Percentiles rank a stretch among this genome's conserved stretches.
These are phyloP conservation scores for Hyperoplus immaculatus DNA, from an alignment of 2,797 vertebrate species.

Conservation along the genomic window DNA sequence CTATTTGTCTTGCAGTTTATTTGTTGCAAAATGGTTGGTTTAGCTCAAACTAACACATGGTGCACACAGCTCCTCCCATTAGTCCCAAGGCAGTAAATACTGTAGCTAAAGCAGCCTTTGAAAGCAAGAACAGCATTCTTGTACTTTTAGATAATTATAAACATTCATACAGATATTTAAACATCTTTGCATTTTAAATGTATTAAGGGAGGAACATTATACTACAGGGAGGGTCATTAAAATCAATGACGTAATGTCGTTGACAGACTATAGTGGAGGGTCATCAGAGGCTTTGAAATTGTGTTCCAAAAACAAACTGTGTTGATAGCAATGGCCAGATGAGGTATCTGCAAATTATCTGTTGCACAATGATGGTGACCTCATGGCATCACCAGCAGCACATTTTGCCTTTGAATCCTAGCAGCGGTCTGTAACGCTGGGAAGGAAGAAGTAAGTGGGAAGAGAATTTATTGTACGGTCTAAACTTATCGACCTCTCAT, in stretches of 20 bases:
- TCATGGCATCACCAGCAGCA: conserved; percentile 34
- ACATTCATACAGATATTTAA: conserved; percentile 21
- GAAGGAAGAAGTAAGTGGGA: conserved; percentile 1
- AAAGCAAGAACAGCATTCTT: conserved; percentile 7
- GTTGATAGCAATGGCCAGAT: conserved; percentile 39
- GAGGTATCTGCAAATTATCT: conserved; percentile 50
- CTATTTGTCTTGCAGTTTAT: conserved; percentile 78
- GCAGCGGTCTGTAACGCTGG: neutral
- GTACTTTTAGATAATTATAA: conserved; percentile 17
- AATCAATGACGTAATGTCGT: conserved; percentile 40
- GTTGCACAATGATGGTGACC: conserved; percentile 45
- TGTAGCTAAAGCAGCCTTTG: conserved; percentile 39
- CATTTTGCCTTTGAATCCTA: conserved; percentile 20
- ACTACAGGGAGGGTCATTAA: conserved; percentile 30
- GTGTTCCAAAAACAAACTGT: conserved; percentile 52
- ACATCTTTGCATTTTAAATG: conserved; percentile 17
- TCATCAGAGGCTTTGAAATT: conserved; percentile 57
- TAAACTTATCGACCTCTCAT: neutral
- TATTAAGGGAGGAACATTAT: conserved; percentile 28
- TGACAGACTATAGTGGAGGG: conserved; percentile 34
- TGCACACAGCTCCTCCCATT: conserved; percentile 46
- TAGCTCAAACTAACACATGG: conserved; percentile 62
- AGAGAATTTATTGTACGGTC: neutral
- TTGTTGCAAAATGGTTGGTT: conserved; percentile 78
- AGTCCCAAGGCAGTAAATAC: conserved; percentile 51